Evolutionary conservation across 2,888 invertebrate species (phyloP).

Genomic region (Acanthosepion pharaonis): DNA sequence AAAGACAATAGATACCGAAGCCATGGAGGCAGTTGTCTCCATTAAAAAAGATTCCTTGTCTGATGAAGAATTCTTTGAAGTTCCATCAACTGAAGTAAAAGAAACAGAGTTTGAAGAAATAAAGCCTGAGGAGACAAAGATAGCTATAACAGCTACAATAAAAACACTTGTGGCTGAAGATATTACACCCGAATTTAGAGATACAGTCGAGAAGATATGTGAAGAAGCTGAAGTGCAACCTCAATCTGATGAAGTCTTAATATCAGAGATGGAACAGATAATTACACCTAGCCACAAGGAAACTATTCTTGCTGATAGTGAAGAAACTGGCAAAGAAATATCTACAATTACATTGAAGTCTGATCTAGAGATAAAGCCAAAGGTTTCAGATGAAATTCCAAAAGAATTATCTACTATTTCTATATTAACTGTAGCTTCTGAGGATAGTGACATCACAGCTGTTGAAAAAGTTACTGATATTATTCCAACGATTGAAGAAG

Average conservation of each 20-base stretch:
- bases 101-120: background rate
- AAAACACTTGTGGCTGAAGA: background rate
- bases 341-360: conserved; percentile 44
- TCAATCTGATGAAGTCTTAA: conserved; percentile 3
- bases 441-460: background rate
- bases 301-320: background rate
- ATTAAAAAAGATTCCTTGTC: background rate
- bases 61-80: conserved; percentile 43
- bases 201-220: conserved; percentile 46
- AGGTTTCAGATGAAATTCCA: conserved; percentile 41
- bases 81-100: background rate
- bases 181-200: background rate
- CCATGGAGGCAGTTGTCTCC: background rate
- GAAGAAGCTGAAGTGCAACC: conserved; percentile 45
- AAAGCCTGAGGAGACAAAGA: background rate
- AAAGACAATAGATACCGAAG: background rate
- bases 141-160: conserved; percentile 35
- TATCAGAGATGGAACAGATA: conserved; percentile 43
- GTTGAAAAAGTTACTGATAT: background rate
- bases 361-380: conserved; percentile 34
- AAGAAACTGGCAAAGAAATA: background rate
- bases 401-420: conserved; percentile 34
- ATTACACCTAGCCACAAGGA: background rate
- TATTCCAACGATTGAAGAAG: background rate
- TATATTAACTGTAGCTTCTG: background rate